phyloP scores from a whole-genome alignment of 2,888 invertebrate genomes.

The Tetramorium bicarinatum region DNA sequence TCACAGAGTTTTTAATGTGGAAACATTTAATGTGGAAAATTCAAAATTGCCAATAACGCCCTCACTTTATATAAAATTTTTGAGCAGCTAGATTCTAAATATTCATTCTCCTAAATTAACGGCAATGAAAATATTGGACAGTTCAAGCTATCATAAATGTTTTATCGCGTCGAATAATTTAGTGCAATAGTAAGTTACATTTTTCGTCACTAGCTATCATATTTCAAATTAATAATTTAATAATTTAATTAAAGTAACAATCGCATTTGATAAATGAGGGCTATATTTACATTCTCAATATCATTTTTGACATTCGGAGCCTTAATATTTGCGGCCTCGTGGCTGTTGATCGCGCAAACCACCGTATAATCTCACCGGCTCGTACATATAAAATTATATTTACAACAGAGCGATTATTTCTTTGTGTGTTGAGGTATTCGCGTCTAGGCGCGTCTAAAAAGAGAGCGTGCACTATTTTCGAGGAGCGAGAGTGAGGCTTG shows the following conservation, averaged over 20 bases:
- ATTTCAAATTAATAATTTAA: neutral
- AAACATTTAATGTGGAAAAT: neutral
- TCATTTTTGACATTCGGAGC: neutral
- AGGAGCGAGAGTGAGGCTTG: slow-evolving; percentile 65
- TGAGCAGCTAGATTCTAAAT: neutral
- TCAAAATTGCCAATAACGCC: neutral
- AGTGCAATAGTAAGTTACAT: neutral
- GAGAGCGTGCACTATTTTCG: slow-evolving; percentile 73
- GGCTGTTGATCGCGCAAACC: slow-evolving; percentile 41
- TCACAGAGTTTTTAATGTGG: neutral
- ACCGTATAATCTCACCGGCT: slow-evolving; percentile 47
- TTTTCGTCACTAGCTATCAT: neutral
- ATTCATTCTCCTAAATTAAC: slow-evolving; percentile 10
- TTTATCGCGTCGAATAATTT: neutral
- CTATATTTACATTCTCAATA: neutral
- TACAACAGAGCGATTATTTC: slow-evolving; percentile 79
- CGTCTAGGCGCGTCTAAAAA: slow-evolving; percentile 75
- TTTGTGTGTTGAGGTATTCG: slow-evolving; percentile 78
- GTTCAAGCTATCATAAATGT: slow-evolving; percentile 4
- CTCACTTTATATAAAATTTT: slow-evolving; percentile 2
- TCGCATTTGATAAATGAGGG: neutral
- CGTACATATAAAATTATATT: slow-evolving; percentile 81
- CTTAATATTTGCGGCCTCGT: neutral
- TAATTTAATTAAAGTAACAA: neutral
- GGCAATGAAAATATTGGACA: neutral